Evolutionary conservation across 1,140 invertebrate genomes (phyloP).

Genomic region (Rhizoglyphus robini): DNA sequence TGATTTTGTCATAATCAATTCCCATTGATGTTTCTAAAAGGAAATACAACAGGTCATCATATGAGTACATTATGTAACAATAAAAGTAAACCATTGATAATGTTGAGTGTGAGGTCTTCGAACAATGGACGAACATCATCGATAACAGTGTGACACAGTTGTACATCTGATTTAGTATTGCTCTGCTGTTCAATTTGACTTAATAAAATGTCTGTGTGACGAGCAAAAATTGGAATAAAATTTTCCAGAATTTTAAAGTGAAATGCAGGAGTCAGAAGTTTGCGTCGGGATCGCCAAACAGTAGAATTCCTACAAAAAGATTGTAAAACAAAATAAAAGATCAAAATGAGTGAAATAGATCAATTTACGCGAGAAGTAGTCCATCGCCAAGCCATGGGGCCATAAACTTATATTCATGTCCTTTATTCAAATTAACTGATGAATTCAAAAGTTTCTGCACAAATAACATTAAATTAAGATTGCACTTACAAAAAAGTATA

Average conservation of each 20-base stretch:
- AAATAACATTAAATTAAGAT: background rate
- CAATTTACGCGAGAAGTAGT: conserved; percentile 45
- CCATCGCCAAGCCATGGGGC: conserved; percentile 71
- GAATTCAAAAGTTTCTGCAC: background rate
- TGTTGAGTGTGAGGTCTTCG: conserved; percentile 67
- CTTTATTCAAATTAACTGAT: conserved; percentile 23
- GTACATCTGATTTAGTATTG: background rate
- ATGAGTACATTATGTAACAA: too few species aligned
- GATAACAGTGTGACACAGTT: background rate
- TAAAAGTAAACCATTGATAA: conserved; percentile 51
- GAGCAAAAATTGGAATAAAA: conserved; percentile 40
- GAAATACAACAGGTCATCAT: too few species aligned
- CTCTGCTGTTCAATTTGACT: conserved; percentile 31
- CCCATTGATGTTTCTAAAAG: conserved; percentile 8
- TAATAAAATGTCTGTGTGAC: conserved; percentile 35
- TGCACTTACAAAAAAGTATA: background rate
- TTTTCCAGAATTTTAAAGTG: conserved; percentile 43
- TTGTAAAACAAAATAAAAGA: background rate
- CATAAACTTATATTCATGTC: conserved; percentile 52
- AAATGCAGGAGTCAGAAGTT: conserved; percentile 41
- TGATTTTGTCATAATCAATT: background rate
- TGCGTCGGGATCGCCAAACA: conserved; percentile 38
- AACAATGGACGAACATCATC: conserved; percentile 56
- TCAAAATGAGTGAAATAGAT: background rate
- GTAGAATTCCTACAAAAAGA: conserved; percentile 27